Percentiles rank a stretch among this genome's conserved stretches.
Conservation (phyloP, 2,797 vertebrate species). For the Sebastes steindachneri region DNA sequence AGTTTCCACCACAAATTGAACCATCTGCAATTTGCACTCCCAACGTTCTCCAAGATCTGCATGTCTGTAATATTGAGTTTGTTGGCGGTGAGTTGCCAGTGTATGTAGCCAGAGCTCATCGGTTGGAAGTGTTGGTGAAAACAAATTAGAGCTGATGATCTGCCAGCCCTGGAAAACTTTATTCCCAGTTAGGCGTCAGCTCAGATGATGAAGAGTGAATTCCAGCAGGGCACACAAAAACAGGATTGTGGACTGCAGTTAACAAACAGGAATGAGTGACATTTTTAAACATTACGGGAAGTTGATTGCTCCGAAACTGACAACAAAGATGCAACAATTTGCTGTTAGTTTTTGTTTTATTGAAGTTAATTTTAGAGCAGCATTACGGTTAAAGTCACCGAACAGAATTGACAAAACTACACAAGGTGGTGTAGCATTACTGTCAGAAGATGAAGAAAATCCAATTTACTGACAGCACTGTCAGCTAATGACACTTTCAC, state of each 20-base stretch:
- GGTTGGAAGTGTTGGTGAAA: slow-evolving; percentile 1
- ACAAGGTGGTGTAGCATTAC: not conserved
- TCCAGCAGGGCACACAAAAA: not conserved
- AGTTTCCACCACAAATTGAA: not conserved
- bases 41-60: not conserved
- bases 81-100: not conserved
- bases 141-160: slow-evolving; percentile 22
- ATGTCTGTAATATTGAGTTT: not conserved
- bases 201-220: slow-evolving; percentile 1
- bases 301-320: not conserved
- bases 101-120: not conserved
- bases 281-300: not conserved
- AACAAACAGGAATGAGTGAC: not conserved
- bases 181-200: not conserved
- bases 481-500: not conserved
- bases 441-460: not conserved
- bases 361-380: not conserved
- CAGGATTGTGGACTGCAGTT: not conserved
- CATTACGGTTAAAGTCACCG: no score
- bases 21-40: not conserved
- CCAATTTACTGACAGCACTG: not conserved
- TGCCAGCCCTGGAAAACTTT: slow-evolving; percentile 1
- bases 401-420: not conserved
- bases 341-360: not conserved
- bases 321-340: not conserved